phyloP scores from a whole-genome alignment of 2,797 vertebrate genomes.

The Clarias platycephalus region DNA sequence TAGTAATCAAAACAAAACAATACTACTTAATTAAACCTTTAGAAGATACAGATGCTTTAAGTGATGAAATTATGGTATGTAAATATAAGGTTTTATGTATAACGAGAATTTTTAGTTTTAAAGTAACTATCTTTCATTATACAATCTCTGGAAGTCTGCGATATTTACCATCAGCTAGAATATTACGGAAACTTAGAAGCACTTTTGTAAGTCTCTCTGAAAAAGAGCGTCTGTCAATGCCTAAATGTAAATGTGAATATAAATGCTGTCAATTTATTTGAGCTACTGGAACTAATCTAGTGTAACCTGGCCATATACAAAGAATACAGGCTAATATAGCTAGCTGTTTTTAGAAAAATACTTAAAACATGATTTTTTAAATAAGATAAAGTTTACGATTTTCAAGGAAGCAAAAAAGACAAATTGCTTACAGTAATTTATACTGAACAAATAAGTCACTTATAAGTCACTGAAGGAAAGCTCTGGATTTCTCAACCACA shows the following conservation, averaged over 20 bases:
- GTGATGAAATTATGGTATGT: neutral
- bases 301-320: neutral
- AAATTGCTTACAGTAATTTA: neutral
- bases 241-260: too few relatives aligned
- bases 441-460: too few relatives aligned
- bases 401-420: neutral
- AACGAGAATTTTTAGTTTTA: neutral
- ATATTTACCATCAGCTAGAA: neutral
- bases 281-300: neutral
- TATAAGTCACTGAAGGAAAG: neutral
- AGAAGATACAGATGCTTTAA: neutral
- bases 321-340: neutral
- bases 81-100: neutral
- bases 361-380: neutral
- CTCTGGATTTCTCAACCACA: too few relatives aligned
- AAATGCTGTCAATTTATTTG: neutral
- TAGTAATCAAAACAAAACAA: neutral
- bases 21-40: neutral
- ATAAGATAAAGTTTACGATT: neutral
- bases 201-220: too few relatives aligned
- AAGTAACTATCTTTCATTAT: neutral
- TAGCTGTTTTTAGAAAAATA: neutral
- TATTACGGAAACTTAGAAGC: neutral
- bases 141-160: neutral
- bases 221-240: too few relatives aligned